These are phyloP conservation scores for Spilogale gracilis DNA, from an alignment of 2,113 vertebrate species.

Conservation along the genomic window DNA sequence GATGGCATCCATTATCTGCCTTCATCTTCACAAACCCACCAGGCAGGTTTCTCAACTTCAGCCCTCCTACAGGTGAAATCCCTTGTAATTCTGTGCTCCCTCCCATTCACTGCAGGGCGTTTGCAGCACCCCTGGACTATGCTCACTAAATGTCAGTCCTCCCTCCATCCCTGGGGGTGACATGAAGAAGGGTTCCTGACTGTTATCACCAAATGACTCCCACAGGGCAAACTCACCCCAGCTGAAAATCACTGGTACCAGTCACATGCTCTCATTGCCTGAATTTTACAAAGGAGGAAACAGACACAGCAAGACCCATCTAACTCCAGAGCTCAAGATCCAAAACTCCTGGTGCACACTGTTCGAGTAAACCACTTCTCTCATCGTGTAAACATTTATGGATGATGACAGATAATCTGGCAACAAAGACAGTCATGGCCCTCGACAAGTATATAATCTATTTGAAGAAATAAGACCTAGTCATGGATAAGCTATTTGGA, in stretches of 20 bases:
- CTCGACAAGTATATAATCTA: not conserved
- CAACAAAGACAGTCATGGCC: not conserved
- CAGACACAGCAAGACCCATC: not conserved
- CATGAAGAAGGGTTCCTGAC: not conserved
- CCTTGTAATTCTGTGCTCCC: not conserved
- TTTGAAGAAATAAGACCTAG: not conserved
- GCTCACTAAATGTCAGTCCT: not conserved
- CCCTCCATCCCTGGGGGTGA: not conserved
- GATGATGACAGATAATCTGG: not conserved
- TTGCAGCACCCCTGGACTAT: not conserved
- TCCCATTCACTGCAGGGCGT: not conserved
- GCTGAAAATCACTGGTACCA: not conserved
- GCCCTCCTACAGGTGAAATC: not conserved
- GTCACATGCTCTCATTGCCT: not conserved
- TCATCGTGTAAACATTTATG: not conserved
- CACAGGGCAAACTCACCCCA: not conserved
- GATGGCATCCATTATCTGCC: not conserved
- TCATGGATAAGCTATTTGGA: not conserved
- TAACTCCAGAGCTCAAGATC: not conserved
- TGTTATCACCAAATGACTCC: not conserved
- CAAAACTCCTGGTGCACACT: not conserved
- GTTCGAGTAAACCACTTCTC: not conserved
- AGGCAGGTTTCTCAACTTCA: not conserved
- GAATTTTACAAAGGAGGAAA: conserved; percentile 25
- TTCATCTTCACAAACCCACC: not conserved